phyloP scores from a whole-genome alignment of 1,140 invertebrate species.

The Phocides pigmalion region DNA sequence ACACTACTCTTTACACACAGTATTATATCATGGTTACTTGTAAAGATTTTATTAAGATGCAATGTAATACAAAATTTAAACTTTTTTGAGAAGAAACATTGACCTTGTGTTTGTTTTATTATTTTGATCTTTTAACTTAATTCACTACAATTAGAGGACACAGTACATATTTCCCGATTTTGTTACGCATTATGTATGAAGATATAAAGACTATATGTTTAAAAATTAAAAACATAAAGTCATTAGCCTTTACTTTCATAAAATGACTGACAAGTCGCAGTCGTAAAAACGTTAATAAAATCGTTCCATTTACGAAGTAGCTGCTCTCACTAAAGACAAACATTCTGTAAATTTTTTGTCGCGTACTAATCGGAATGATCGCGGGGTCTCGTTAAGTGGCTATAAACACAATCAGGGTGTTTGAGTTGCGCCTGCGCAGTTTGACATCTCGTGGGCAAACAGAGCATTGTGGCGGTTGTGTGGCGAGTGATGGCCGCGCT shows the following conservation, averaged over 20 bases:
- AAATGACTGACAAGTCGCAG: neutral
- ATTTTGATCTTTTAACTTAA: too few relatives aligned
- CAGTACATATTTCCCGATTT: too few relatives aligned
- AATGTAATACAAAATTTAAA: too few relatives aligned
- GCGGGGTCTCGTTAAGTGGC: constrained; percentile 77
- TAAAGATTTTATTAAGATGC: too few relatives aligned
- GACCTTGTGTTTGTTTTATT: too few relatives aligned
- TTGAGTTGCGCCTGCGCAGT: constrained; percentile 74
- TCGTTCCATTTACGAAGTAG: constrained; percentile 70
- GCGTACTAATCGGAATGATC: constrained; percentile 78
- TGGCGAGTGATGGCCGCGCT: constrained; percentile 63
- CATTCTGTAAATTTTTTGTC: constrained; percentile 68
- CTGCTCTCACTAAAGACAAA: constrained; percentile 75
- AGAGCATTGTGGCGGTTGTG: constrained; percentile 61
- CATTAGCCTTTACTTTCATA: too few relatives aligned
- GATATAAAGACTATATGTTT: neutral
- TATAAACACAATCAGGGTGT: constrained; percentile 80
- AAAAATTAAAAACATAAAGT: neutral
- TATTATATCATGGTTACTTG: too few relatives aligned
- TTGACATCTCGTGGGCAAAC: constrained; percentile 68
- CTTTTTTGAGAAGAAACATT: too few relatives aligned
- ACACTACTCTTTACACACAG: too few relatives aligned
- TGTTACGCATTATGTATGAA: neutral
- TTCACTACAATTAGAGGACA: too few relatives aligned
- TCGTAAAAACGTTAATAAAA: constrained; percentile 42